Conservation (phyloP, 1,140 invertebrate genomes). For the Leptopilina clavipes region DNA sequence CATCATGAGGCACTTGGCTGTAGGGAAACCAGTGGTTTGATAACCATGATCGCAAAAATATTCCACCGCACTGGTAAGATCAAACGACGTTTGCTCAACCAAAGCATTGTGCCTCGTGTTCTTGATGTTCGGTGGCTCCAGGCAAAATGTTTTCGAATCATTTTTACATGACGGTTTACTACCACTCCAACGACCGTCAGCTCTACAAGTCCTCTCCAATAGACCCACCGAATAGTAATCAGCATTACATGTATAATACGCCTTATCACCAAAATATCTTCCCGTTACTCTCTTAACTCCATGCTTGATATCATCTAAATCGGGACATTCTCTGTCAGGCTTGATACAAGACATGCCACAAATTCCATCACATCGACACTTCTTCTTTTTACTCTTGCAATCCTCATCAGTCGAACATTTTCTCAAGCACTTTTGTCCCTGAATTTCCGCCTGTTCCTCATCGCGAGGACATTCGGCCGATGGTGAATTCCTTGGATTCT, state of each 20-base stretch:
- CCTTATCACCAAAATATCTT: slow-evolving; percentile 85
- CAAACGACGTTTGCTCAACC: slow-evolving; percentile 87
- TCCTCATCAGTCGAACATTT: slow-evolving; percentile 96
- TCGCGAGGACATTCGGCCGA: slow-evolving; percentile 88
- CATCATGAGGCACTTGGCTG: slow-evolving; percentile 93
- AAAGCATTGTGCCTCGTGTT: slow-evolving; percentile 92
- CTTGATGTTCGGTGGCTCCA: slow-evolving; percentile 88
- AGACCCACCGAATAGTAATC: slow-evolving; percentile 92
- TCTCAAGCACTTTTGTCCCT: slow-evolving; percentile 90
- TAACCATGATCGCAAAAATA: slow-evolving; percentile 94
- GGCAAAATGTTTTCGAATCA: slow-evolving; percentile 90
- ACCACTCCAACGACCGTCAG: slow-evolving; percentile 94
- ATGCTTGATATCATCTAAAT: slow-evolving; percentile 81
- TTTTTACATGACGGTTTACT: slow-evolving; percentile 90
- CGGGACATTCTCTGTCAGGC: slow-evolving; percentile 91
- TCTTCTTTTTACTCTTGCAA: slow-evolving; percentile 97
- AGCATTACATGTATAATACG: slow-evolving; percentile 88
- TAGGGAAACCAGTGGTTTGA: slow-evolving; percentile 86
- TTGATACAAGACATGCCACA: slow-evolving; percentile 98
- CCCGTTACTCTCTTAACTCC: slow-evolving; percentile 84
- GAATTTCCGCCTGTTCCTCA: slow-evolving; percentile 80
- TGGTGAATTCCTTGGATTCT: slow-evolving; percentile 91
- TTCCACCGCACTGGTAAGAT: slow-evolving; percentile 87
- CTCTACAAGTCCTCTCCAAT: slow-evolving; percentile 89
- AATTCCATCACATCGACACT: slow-evolving; percentile 95